phyloP scores from a whole-genome alignment of 2,888 invertebrate species.

The Rhodophaea formosa region DNA sequence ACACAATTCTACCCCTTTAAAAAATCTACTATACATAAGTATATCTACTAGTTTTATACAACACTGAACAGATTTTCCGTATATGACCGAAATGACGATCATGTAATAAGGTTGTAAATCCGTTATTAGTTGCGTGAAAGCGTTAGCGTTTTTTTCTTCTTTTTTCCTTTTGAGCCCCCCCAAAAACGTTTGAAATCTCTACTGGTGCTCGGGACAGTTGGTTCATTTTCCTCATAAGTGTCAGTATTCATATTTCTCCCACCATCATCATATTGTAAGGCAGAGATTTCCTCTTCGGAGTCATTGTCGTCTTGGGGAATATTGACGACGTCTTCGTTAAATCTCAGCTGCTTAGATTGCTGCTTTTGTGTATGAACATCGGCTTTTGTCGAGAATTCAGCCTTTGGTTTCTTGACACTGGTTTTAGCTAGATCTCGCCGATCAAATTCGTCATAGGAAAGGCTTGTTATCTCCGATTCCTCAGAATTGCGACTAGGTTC shows the following conservation, averaged over 20 bases:
- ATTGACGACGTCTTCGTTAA: constrained; percentile 47
- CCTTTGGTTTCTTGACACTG: background rate
- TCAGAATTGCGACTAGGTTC: constrained; percentile 21
- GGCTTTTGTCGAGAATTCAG: constrained; percentile 11
- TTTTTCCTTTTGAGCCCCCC: constrained; percentile 46
- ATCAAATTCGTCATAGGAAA: constrained; percentile 36
- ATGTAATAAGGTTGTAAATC: too few species aligned
- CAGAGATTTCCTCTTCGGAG: constrained; percentile 26
- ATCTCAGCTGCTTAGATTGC: constrained; percentile 48
- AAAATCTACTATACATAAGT: too few species aligned
- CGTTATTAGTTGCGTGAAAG: background rate
- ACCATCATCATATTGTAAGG: background rate
- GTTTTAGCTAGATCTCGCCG: background rate
- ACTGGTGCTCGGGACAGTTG: constrained; percentile 27
- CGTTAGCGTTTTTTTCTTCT: constrained; percentile 39
- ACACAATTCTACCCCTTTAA: too few species aligned
- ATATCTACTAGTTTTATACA: too few species aligned
- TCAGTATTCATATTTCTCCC: background rate
- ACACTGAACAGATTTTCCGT: too few species aligned
- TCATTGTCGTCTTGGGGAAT: constrained; percentile 34
- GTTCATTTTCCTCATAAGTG: background rate
- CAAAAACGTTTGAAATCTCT: constrained; percentile 55
- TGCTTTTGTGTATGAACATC: constrained; percentile 23
- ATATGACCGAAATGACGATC: too few species aligned
- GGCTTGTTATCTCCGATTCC: constrained; percentile 46